phyloP scores from a whole-genome alignment of 2,888 invertebrate species.

The Chymomyza caudatula region DNA sequence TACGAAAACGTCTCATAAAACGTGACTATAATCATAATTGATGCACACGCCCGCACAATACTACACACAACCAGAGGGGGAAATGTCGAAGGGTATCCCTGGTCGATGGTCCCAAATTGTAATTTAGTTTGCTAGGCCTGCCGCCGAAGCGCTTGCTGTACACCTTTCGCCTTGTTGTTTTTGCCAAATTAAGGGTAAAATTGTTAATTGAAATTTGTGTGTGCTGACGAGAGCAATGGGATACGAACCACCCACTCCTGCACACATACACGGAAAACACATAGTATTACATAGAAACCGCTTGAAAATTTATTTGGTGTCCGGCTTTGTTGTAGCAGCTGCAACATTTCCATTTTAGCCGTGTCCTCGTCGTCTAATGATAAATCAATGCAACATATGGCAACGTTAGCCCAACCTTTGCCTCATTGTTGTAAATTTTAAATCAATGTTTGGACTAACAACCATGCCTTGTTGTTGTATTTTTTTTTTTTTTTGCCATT shows the following conservation, averaged over 20 bases:
- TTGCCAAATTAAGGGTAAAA: conserved; percentile 69
- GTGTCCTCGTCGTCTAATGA: conserved; percentile 42
- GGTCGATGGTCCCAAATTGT: conserved; percentile 49
- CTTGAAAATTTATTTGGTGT: conserved; percentile 48
- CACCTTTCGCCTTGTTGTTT: conserved; percentile 40
- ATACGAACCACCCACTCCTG: not conserved
- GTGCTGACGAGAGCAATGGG: conserved; percentile 21
- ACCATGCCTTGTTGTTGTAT: conserved; percentile 10
- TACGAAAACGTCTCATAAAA: conserved; percentile 78
- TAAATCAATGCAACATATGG: conserved; percentile 75
- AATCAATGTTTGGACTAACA: conserved; percentile 60
- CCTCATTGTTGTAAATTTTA: conserved; percentile 70
- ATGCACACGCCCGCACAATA: conserved; percentile 58
- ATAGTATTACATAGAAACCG: not conserved
- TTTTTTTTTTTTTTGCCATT: conserved; percentile 15
- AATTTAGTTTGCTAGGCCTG: conserved; percentile 58
- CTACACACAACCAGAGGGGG: conserved; percentile 20
- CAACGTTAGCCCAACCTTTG: conserved; percentile 65
- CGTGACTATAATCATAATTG: conserved; percentile 79
- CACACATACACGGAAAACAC: not conserved
- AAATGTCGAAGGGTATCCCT: not conserved
- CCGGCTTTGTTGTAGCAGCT: conserved; percentile 33
- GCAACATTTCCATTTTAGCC: conserved; percentile 58
- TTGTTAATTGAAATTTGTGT: conserved; percentile 72
- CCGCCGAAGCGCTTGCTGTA: conserved; percentile 5